Conservation (phyloP, 2,113 vertebrate species). For the Pachypanchax playfairii region DNA sequence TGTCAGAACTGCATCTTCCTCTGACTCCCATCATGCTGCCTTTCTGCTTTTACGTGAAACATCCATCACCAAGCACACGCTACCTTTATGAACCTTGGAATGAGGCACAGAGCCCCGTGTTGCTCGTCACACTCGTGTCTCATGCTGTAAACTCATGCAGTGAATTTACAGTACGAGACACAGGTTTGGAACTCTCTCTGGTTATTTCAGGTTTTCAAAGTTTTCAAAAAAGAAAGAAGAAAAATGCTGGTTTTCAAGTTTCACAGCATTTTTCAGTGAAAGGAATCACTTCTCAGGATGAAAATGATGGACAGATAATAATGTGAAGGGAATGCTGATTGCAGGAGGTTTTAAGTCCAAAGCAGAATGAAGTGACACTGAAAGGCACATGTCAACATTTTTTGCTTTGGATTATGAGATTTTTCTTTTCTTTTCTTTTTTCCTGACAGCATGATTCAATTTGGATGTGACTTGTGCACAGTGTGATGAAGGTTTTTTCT, state of each 20-base stretch:
- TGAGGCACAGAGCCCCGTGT: background rate
- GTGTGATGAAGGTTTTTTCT: conserved; percentile 12
- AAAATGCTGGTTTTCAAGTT: too few relatives aligned
- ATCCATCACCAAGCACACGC: conserved; percentile 22
- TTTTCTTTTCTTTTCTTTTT: background rate
- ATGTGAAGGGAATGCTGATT: conserved; percentile 24
- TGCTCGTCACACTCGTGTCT: too few relatives aligned
- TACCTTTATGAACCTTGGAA: conserved; percentile 39
- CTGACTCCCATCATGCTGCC: conserved; percentile 4
- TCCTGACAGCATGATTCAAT: conserved; percentile 33
- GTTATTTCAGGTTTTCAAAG: too few relatives aligned
- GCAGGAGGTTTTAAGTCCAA: too few relatives aligned
- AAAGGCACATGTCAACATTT: conserved; percentile 15
- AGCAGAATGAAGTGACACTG: conserved; percentile 23
- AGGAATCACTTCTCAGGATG: too few relatives aligned
- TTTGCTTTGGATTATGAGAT: conserved; percentile 14
- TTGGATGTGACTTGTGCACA: conserved; percentile 22
- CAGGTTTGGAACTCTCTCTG: too few relatives aligned
- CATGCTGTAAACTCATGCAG: background rate
- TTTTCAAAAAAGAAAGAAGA: too few relatives aligned
- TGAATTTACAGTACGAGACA: too few relatives aligned
- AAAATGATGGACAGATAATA: background rate
- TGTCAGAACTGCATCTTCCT: conserved; percentile 26
- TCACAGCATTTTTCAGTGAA: too few relatives aligned
- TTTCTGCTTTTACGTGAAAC: background rate